phyloP scores from a whole-genome alignment of 2,797 vertebrate genomes.

The Lepus townsendii region DNA sequence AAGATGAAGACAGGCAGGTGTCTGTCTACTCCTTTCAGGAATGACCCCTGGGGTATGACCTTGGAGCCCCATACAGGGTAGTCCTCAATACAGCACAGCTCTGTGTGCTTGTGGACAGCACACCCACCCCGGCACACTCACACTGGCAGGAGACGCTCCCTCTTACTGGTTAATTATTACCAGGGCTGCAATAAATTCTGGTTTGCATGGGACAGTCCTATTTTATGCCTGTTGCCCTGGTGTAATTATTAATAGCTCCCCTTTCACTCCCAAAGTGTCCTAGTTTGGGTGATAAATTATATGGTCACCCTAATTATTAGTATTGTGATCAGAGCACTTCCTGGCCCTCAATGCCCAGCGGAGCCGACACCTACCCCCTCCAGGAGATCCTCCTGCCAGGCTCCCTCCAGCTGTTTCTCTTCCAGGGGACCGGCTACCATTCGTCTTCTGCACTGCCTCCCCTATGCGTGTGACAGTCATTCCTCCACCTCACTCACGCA shows the following conservation, averaged over 20 bases:
- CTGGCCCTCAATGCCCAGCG: neutral
- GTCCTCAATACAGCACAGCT: neutral
- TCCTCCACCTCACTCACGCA: accelerated
- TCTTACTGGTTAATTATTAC: slow-evolving; percentile 66
- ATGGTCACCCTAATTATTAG: slow-evolving; percentile 51
- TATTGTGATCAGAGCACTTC: slow-evolving; percentile 30
- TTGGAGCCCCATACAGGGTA: slow-evolving; percentile 51
- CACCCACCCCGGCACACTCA: neutral
- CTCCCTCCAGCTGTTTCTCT: neutral
- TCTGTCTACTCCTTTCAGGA: neutral
- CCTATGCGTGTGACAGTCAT: too few relatives aligned
- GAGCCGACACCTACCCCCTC: neutral
- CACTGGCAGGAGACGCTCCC: neutral
- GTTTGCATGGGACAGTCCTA: slow-evolving; percentile 54
- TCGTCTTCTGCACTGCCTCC: neutral
- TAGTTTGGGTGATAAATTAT: slow-evolving; percentile 71
- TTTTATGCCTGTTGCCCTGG: slow-evolving; percentile 74
- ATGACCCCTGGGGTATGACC: neutral
- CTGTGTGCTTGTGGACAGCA: neutral
- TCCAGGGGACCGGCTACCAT: neutral
- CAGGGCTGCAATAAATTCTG: slow-evolving; percentile 61
- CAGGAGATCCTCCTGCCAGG: neutral
- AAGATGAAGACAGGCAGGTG: too few relatives aligned
- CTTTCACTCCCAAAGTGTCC: slow-evolving; percentile 67
- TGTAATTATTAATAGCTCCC: slow-evolving; percentile 74